Percentiles rank a stretch among this genome's conserved stretches.
phyloP scores from a whole-genome alignment of 2,888 invertebrate genomes.

The Prosopocoilus inquinatus region DNA sequence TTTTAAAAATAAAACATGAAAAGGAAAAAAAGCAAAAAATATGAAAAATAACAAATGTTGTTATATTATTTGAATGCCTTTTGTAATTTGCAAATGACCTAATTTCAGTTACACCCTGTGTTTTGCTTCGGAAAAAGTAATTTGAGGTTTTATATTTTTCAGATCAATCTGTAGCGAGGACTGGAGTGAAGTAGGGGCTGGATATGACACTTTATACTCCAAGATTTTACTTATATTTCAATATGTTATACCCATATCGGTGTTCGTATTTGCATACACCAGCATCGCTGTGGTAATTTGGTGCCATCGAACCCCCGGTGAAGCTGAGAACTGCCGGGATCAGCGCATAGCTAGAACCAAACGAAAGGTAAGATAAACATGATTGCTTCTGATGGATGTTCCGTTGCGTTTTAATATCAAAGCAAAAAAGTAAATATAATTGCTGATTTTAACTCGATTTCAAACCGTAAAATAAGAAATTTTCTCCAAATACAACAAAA shows the following conservation, averaged over 20 bases:
- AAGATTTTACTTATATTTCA: constrained; percentile 77
- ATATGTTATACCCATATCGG: constrained; percentile 77
- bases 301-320: constrained; percentile 84
- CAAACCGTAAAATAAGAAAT: too few relatives aligned
- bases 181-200: constrained; percentile 61
- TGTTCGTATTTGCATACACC: constrained; percentile 81
- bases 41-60: too few relatives aligned
- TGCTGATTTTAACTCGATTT: too few relatives aligned
- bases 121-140: not conserved
- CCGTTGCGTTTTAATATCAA: too few relatives aligned
- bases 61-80: too few relatives aligned
- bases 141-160: constrained; percentile 37
- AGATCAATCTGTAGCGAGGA: constrained; percentile 72
- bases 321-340: constrained; percentile 81
- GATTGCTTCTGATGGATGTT: too few relatives aligned
- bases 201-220: constrained; percentile 69
- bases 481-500: too few relatives aligned
- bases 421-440: too few relatives aligned
- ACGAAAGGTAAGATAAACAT: constrained; percentile 67
- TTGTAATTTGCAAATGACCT: not conserved
- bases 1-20: too few relatives aligned
- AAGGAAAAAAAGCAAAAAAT: too few relatives aligned
- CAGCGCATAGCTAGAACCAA: constrained; percentile 82
- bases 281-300: constrained; percentile 84
- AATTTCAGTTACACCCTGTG: too few relatives aligned